These are phyloP conservation scores for Microcebus jonahi DNA, from an alignment of 2,113 vertebrate species.

Conservation along the genomic window DNA sequence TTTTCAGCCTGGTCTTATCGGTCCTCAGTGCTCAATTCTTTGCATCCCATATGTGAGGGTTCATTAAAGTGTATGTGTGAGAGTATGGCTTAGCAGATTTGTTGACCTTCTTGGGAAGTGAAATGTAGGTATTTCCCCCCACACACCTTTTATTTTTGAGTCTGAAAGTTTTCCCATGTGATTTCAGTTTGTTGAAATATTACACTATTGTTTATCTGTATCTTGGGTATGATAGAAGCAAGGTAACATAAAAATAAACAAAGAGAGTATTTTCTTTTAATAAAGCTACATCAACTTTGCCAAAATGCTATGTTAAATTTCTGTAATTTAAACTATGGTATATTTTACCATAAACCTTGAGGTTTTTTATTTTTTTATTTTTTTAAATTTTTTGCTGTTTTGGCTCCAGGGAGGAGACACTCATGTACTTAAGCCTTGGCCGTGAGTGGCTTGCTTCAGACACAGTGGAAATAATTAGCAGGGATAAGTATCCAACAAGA, in stretches of 20 bases:
- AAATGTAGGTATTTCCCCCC: background rate
- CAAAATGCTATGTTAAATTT: background rate
- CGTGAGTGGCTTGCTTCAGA: constrained; percentile 51
- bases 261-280: background rate
- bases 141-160: background rate
- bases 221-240: background rate
- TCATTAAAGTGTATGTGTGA: background rate
- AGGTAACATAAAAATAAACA: background rate
- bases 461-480: constrained; percentile 68
- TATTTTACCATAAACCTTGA: background rate
- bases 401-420: background rate
- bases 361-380: rapidly evolving
- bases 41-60: background rate
- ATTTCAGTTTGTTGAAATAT: constrained; percentile 5
- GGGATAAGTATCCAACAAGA: constrained; percentile 65
- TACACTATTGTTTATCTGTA: background rate
- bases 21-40: background rate
- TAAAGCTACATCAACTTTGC: background rate
- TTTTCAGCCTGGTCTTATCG: background rate
- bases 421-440: constrained; percentile 26
- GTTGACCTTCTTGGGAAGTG: background rate
- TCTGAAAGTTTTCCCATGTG: background rate
- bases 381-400: background rate
- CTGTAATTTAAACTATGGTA: background rate
- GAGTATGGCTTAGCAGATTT: background rate